Evolutionary conservation across 2,797 vertebrate species (phyloP).

Genomic region (Gambelia wislizenii): DNA sequence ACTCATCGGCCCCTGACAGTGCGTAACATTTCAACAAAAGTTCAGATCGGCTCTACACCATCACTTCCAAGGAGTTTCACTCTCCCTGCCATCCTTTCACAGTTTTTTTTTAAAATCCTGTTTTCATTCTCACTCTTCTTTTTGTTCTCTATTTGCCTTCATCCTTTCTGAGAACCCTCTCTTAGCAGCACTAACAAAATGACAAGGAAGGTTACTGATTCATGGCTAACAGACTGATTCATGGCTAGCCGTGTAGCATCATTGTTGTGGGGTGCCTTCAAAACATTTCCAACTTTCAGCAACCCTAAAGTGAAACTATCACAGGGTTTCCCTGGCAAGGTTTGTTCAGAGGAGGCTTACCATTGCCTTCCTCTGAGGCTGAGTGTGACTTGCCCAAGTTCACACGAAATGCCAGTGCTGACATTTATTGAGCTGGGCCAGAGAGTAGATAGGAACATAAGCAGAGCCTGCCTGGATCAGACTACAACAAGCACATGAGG

Average conservation of each 20-base stretch:
- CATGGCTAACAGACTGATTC: too few relatives aligned
- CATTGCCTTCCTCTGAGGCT: too few relatives aligned
- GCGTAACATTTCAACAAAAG: constrained; percentile 34
- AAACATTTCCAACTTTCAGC: too few relatives aligned
- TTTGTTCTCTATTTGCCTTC: background rate
- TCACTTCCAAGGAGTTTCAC: background rate
- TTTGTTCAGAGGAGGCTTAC: too few relatives aligned
- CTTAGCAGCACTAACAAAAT: background rate
- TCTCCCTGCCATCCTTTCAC: background rate
- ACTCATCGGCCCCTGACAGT: constrained; percentile 1
- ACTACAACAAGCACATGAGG: background rate
- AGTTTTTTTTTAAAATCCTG: background rate
- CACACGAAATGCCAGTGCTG: too few relatives aligned
- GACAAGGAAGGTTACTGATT: background rate
- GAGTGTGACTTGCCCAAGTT: too few relatives aligned
- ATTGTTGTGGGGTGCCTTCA: too few relatives aligned
- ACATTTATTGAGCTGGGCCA: background rate
- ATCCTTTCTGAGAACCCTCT: background rate
- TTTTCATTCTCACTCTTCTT: background rate
- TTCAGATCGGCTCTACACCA: background rate
- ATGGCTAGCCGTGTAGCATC: background rate
- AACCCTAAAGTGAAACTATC: too few relatives aligned
- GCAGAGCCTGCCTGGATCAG: background rate
- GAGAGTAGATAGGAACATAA: background rate
- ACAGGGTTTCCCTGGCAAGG: too few relatives aligned